Conservation (phyloP, 2,113 vertebrate genomes). For the Canis aureus region DNA sequence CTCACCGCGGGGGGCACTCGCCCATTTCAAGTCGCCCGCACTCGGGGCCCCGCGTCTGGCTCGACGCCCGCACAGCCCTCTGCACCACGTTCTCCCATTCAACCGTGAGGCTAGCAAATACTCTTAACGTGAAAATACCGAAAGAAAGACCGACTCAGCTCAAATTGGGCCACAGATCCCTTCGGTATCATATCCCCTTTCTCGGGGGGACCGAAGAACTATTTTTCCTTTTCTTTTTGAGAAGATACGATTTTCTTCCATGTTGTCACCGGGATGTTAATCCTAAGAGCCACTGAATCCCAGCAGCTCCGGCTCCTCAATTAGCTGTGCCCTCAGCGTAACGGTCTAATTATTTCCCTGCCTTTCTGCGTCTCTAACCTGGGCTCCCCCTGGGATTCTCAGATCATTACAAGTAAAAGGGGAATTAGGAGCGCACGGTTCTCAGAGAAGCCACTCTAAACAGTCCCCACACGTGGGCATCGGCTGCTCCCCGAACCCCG, state of each 20-base stretch:
- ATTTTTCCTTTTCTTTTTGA: not conserved
- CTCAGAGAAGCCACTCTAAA: slow-evolving; percentile 25
- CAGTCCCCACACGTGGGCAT: not conserved
- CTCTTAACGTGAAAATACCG: not conserved
- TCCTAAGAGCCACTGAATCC: slow-evolving; percentile 33
- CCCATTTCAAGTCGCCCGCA: too few relatives aligned
- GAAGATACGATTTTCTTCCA: not conserved
- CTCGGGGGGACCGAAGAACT: not conserved
- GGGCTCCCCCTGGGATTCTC: slow-evolving; percentile 30
- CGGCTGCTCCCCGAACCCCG: not conserved
- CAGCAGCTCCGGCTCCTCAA: slow-evolving; percentile 25
- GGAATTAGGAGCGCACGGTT: slow-evolving; percentile 30
- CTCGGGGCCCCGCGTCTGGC: too few relatives aligned
- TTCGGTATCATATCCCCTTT: not conserved
- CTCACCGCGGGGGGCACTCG: too few relatives aligned
- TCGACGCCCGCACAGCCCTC: not conserved
- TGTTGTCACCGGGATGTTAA: not conserved
- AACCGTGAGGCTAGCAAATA: not conserved
- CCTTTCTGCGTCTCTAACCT: slow-evolving; percentile 13
- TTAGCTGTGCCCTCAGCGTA: not conserved
- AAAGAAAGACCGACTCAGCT: not conserved
- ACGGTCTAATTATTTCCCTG: slow-evolving; percentile 46
- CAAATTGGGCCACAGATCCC: slow-evolving; percentile 3
- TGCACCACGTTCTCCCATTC: not conserved
- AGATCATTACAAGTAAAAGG: slow-evolving; percentile 24